These are phyloP conservation scores for Podarcis raffonei DNA, from an alignment of 2,113 vertebrate species.

Conservation along the genomic window DNA sequence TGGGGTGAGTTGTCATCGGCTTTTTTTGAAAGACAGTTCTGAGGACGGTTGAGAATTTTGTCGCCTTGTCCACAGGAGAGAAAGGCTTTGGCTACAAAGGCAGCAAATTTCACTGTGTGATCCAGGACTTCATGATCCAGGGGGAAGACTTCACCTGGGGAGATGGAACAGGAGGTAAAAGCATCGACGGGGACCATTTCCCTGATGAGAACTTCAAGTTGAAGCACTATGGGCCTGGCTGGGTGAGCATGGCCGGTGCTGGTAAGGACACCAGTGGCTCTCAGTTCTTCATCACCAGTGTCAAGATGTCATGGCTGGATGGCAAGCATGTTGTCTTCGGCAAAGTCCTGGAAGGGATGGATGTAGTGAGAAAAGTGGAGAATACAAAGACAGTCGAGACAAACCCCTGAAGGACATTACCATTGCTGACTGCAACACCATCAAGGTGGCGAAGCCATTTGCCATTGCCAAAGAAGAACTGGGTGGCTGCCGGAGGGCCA, in stretches of 20 bases:
- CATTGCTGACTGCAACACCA: constrained; percentile 84
- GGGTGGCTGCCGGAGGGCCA: rapidly evolving
- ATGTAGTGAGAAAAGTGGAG: constrained; percentile 75
- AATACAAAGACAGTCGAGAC: constrained; percentile 87
- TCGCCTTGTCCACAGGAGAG: constrained; percentile 91
- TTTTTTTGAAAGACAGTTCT: constrained; percentile 96
- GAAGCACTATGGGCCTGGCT: constrained; percentile 91
- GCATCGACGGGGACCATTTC: constrained; percentile 95
- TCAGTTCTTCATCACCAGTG: constrained; percentile 97
- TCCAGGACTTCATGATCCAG: constrained; percentile 99
- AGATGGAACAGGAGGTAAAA: constrained; percentile 97
- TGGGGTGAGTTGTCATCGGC: constrained; percentile 88
- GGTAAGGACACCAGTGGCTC: constrained; percentile 98
- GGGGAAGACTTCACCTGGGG: constrained; percentile 97
- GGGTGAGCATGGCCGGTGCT: constrained; percentile 98
- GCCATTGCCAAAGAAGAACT: constrained; percentile 90
- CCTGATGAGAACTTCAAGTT: constrained; percentile 98
- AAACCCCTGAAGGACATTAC: constrained; percentile 90
- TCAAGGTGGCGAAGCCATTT: constrained; percentile 91
- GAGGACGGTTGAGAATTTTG: constrained; percentile 93
- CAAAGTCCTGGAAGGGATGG: constrained; percentile 94
- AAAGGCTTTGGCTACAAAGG: constrained; percentile 97
- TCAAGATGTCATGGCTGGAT: constrained; percentile 90
- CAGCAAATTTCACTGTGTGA: constrained; percentile 96
- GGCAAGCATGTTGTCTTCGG: constrained; percentile 97